A percentile compares a stretch with the other conserved stretches of the same genome.
Evolutionary conservation across 2,888 invertebrate genomes (phyloP).

Genomic region (Pyrochroa serraticornis): DNA sequence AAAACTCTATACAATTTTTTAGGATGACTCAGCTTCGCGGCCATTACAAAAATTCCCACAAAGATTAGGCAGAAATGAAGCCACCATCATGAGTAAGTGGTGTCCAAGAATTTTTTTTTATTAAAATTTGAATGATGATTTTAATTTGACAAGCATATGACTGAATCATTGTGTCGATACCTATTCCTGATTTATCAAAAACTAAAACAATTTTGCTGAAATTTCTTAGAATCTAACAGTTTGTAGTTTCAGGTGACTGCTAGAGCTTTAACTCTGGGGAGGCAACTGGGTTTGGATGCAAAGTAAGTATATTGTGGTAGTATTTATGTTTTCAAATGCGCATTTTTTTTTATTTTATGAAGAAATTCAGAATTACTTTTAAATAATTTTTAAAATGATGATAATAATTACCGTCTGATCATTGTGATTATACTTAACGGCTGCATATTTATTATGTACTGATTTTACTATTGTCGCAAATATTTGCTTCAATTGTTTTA

Average conservation of each 20-base stretch:
- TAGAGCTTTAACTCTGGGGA: no score
- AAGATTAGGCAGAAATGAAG: no score
- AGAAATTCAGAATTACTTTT: background rate
- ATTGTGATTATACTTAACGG: constrained; percentile 34
- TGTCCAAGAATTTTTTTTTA: constrained; percentile 18
- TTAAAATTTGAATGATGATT: constrained; percentile 15
- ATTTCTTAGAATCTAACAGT: constrained; percentile 13
- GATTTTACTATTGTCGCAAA: background rate
- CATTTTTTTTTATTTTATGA: background rate
- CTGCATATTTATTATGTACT: constrained; percentile 27
- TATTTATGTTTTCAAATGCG: constrained; percentile 2
- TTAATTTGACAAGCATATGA: constrained; percentile 20
- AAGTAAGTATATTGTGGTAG: constrained; percentile 4
- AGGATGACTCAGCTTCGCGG: no score
- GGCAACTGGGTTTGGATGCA: no score
- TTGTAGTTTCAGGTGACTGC: background rate
- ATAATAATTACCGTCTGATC: constrained; percentile 38
- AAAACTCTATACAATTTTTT: no score
- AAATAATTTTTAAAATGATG: constrained; percentile 26
- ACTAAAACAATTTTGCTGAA: background rate
- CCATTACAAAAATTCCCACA: no score
- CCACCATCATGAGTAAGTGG: no score
- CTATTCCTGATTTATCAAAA: constrained; percentile 5
- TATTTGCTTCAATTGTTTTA: constrained; percentile 11
- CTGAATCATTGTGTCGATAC: constrained; percentile 19